Evolutionary conservation across 2,888 invertebrate genomes (phyloP), one percentile per base, ranked within the genome.

Genomic region (Dione vanillae): DNA sequence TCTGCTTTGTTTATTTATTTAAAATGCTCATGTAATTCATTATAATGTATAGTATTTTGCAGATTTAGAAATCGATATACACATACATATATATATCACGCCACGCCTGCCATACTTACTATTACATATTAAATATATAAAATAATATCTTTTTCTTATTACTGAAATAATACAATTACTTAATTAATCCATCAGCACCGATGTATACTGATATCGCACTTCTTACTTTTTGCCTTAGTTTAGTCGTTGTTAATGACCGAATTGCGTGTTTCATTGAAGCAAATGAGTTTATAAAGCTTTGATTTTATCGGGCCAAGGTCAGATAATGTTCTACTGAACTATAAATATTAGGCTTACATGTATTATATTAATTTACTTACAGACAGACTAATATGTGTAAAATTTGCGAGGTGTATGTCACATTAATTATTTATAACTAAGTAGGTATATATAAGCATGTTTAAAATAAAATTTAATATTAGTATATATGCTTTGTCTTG

Each of bases 231-330:
- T 37, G 2, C 47, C 7, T 64, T 64, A 40, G 49, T 64, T 64
- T 37, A 64, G 49, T 9, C 64, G 19, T 64, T 37, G 52, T 45
- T 68, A 62, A 68, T 54, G 61, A 51, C 27, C 10, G 9, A 7
- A 19, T 69, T 35, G 68, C 68, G 68, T 69, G 68, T 56, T 56
- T 47, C 54, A 16, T 51, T 19, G 16, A 52, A 49, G 47, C 62
- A 49, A 59, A 67, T 67, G 41, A 51, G 41, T 59, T 59, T 43
- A 47, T 56, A 66, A 35, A 59, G 67, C 49, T 64, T 47, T 64
- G 68, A 41, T 64, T 62, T 19, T 19, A 40, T 64, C 40, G 20
- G 19, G 47, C 54, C 68, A 69, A 69, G 68, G 68, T 64, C 40
- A 56, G 52, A 62, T 68, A 54, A 40, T 20, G 62, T 47, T 64